phyloP scores from a whole-genome alignment of 2,113 vertebrate species.

The Apteryx mantelli region DNA sequence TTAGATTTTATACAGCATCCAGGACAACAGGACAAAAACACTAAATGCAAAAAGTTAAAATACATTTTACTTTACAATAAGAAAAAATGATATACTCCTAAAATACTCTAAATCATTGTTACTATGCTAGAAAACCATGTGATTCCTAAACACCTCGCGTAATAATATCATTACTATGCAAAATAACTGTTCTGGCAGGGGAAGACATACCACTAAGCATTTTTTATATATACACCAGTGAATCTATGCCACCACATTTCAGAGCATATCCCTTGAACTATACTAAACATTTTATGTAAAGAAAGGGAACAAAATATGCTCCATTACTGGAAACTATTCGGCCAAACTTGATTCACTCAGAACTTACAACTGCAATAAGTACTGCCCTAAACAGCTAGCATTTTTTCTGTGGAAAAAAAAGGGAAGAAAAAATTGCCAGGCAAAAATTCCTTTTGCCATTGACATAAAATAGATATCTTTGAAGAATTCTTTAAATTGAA shows the following conservation, averaged over 20 bases:
- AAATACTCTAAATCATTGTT: not conserved
- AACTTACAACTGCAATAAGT: not conserved
- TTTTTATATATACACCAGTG: not conserved
- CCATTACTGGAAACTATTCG: not conserved
- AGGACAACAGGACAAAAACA: not conserved
- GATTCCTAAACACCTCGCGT: not conserved
- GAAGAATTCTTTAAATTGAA: not conserved
- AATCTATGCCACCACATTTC: not conserved
- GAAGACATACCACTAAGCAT: not conserved
- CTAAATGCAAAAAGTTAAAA: not conserved
- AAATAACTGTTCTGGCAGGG: not conserved
- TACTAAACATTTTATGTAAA: not conserved
- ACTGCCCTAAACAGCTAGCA: not conserved
- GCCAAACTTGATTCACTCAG: not conserved
- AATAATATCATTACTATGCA: not conserved
- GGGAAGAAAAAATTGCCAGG: not conserved
- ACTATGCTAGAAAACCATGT: not conserved
- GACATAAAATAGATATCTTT: not conserved
- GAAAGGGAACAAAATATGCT: not conserved
- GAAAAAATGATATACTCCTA: not conserved
- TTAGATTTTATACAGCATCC: not conserved
- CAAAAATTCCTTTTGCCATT: not conserved
- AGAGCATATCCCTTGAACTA: not conserved
- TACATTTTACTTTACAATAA: not conserved
- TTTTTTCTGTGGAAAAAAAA: not conserved